phyloP scores from a whole-genome alignment of 2,113 vertebrate genomes.

The Muscicapa adusta region DNA sequence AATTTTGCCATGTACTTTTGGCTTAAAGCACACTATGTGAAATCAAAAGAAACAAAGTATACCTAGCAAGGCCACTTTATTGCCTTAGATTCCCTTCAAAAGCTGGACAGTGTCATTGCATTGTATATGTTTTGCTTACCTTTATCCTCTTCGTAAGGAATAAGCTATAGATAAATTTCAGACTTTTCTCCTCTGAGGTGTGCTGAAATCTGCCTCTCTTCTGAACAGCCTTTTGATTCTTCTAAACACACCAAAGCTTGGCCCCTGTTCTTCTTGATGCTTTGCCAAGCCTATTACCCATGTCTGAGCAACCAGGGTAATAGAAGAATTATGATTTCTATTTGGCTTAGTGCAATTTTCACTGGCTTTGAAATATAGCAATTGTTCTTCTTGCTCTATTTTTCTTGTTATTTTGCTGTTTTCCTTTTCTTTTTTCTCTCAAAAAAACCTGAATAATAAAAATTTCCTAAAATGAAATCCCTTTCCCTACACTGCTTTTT shows the following conservation, averaged over 20 bases:
- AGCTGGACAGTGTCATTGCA: neutral
- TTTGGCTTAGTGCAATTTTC: constrained; percentile 76
- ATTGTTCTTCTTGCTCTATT: constrained; percentile 50
- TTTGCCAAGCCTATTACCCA: constrained; percentile 72
- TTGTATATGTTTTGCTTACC: neutral
- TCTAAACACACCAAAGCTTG: constrained; percentile 33
- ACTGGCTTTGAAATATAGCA: constrained; percentile 63
- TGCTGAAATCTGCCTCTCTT: constrained; percentile 32
- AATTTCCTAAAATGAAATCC: neutral
- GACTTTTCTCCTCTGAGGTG: neutral
- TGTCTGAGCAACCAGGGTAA: constrained; percentile 62
- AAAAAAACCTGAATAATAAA: neutral
- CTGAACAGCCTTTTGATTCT: constrained; percentile 33
- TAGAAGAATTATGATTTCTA: constrained; percentile 72
- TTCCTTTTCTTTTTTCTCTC: neutral
- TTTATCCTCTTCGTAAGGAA: neutral
- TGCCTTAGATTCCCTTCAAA: neutral
- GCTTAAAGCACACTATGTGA: neutral
- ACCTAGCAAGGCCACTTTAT: neutral
- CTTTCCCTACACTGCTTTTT: neutral
- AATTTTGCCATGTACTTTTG: neutral
- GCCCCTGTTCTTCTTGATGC: constrained; percentile 63
- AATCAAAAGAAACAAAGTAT: neutral
- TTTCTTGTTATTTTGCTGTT: neutral
- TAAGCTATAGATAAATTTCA: neutral